phyloP scores from a whole-genome alignment of 1,140 invertebrate species.

The Colletes gigas region DNA sequence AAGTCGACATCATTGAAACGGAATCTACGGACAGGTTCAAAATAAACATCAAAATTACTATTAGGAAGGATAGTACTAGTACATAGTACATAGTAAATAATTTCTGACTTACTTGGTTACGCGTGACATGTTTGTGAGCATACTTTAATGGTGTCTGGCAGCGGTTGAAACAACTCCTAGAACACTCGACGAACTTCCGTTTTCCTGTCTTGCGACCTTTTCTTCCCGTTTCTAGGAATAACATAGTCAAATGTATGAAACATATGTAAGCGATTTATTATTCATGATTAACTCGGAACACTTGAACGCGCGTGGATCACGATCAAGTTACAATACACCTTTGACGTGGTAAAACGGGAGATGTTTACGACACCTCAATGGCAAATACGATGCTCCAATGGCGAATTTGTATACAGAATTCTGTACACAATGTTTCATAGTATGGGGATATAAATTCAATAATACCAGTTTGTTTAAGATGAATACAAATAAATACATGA shows the following conservation, averaged over 20 bases:
- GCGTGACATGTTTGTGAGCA: constrained; percentile 2
- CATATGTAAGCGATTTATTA: not conserved
- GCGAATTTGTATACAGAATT: not conserved
- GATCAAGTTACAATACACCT: not conserved
- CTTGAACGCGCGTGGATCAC: not conserved
- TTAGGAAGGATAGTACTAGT: no score
- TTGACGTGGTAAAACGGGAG: not conserved
- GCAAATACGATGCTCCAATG: not conserved
- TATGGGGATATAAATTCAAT: not conserved
- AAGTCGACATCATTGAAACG: not conserved
- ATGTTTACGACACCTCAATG: not conserved
- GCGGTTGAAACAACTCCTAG: not conserved
- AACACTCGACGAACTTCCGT: constrained; percentile 31
- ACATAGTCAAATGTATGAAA: constrained; percentile 20
- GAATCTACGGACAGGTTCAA: not conserved
- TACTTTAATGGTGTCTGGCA: constrained; percentile 12
- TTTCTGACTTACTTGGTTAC: not conserved
- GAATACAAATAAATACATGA: no score
- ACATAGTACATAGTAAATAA: not conserved
- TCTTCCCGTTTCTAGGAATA: constrained; percentile 20
- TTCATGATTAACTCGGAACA: not conserved
- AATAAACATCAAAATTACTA: not conserved
- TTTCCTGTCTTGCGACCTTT: constrained; percentile 14
- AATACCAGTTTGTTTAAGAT: no score
- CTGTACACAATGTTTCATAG: not conserved